Conservation (phyloP, 2,888 invertebrate genomes). For the Drosophila macrospina region DNA sequence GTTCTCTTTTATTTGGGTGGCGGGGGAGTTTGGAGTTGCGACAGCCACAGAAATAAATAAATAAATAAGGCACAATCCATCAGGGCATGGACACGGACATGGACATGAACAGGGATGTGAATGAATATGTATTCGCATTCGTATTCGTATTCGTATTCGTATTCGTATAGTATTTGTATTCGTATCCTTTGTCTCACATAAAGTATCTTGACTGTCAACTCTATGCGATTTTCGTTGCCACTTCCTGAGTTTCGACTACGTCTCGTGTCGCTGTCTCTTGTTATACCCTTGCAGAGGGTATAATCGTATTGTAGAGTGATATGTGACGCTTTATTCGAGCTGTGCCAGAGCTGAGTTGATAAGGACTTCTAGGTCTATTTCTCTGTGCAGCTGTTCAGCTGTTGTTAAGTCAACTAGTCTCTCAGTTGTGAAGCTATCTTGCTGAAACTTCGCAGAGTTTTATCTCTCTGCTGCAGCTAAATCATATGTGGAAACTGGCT, state of each 20-base stretch:
- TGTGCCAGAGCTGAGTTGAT: too few relatives aligned
- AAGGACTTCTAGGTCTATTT: too few relatives aligned
- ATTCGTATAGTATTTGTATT: slow-evolving; percentile 21
- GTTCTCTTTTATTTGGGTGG: too few relatives aligned
- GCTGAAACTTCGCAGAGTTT: too few relatives aligned
- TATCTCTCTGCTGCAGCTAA: too few relatives aligned
- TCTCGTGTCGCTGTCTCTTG: slow-evolving; percentile 12
- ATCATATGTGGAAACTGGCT: too few relatives aligned
- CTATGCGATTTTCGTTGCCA: slow-evolving; percentile 55
- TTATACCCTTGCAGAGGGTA: background rate
- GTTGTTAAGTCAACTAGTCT: too few relatives aligned
- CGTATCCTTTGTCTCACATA: slow-evolving; percentile 70
- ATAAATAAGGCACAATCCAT: slow-evolving; percentile 74
- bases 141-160: background rate
- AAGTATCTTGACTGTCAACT: slow-evolving; percentile 78
- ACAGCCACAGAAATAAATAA: slow-evolving; percentile 61
- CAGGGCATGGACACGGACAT: slow-evolving; percentile 58
- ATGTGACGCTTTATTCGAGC: too few relatives aligned
- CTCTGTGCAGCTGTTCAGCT: too few relatives aligned
- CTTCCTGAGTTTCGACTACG: slow-evolving; percentile 33
- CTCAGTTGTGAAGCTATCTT: too few relatives aligned
- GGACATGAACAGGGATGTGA: slow-evolving; percentile 11
- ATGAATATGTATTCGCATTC: background rate
- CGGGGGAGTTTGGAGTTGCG: background rate
- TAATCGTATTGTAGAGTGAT: too few relatives aligned